Percentiles rank a stretch among this genome's conserved stretches.
Conservation (phyloP, 2,113 vertebrate genomes). For the Campylorhamphus procurvoides region DNA sequence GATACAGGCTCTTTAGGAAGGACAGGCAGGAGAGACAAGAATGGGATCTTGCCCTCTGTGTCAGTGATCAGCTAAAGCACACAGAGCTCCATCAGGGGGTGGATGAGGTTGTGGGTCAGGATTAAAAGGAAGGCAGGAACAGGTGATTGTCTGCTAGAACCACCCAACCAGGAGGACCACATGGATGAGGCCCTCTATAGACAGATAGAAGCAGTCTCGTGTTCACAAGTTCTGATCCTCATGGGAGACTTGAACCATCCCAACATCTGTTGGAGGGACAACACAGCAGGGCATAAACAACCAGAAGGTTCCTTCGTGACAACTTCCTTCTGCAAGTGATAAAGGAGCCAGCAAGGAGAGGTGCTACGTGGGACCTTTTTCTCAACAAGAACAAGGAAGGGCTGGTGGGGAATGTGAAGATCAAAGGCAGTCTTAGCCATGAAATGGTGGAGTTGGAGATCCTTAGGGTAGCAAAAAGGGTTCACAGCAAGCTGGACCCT, state of each 20-base stretch:
- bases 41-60: not conserved
- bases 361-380: not conserved
- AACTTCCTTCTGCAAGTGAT: not conserved
- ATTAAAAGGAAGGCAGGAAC: not conserved
- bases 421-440: not conserved
- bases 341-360: not conserved
- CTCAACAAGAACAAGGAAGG: not conserved
- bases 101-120: not conserved
- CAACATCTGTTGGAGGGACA: not conserved
- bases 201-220: not conserved
- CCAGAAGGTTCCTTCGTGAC: not conserved
- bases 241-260: not conserved
- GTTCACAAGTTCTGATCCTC: not conserved
- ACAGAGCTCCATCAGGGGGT: not conserved
- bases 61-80: not conserved
- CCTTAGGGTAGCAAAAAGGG: not conserved
- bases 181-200: not conserved
- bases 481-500: not conserved
- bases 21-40: not conserved
- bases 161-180: not conserved
- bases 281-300: not conserved
- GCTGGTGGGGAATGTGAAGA: not conserved
- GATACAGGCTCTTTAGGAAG: not conserved
- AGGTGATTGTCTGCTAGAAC: not conserved
- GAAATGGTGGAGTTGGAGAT: not conserved